A percentile compares a stretch with the other conserved stretches of the same genome.
Conservation (phyloP, 2,113 vertebrate genomes). For the Clarias gariepinus region DNA sequence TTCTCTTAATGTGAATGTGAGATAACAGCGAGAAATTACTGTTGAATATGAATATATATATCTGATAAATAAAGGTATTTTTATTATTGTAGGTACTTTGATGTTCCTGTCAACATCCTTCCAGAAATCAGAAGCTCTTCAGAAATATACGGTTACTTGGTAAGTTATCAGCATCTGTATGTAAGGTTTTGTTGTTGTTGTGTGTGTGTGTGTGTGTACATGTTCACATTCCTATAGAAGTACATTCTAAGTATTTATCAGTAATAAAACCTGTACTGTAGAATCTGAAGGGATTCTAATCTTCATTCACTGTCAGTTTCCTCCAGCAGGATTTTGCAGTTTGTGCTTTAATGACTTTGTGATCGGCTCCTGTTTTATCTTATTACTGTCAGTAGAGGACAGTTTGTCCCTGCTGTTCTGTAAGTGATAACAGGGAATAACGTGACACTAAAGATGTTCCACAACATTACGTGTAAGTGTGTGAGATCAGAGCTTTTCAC, state of each 20-base stretch:
- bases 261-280: not conserved
- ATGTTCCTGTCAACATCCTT: constrained; percentile 89
- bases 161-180: too few relatives aligned
- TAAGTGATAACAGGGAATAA: not conserved
- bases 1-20: not conserved
- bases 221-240: not conserved
- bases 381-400: not conserved
- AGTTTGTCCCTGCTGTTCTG: not conserved
- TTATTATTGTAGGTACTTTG: constrained; percentile 83
- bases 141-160: constrained; percentile 92
- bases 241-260: not conserved
- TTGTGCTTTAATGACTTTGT: not conserved
- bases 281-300: too few relatives aligned
- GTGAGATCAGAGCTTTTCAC: not conserved
- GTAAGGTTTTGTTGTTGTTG: too few relatives aligned
- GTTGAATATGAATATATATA: not conserved
- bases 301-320: not conserved
- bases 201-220: not conserved
- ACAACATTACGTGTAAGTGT: not conserved
- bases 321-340: not conserved
- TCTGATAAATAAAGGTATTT: not conserved
- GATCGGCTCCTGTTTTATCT: not conserved
- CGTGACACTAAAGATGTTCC: not conserved
- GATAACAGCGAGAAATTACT: not conserved
- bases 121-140: constrained; percentile 90